Percentiles rank a stretch among this genome's conserved stretches.
Conservation (phyloP, 2,888 invertebrate species). For the Leptopilina drosophilae region DNA sequence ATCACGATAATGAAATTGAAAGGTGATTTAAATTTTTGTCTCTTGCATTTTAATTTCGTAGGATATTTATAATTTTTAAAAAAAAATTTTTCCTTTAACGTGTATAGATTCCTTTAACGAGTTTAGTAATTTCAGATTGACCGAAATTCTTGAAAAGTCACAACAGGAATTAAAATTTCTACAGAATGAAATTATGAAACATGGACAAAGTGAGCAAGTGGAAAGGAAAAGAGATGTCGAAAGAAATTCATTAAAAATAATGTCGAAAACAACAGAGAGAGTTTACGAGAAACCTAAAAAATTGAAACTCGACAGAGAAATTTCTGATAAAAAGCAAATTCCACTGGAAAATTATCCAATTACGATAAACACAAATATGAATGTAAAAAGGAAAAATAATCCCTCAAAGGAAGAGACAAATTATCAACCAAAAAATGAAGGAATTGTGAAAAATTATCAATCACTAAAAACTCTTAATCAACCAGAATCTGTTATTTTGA, state of each 20-base stretch:
- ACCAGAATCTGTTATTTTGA: neutral
- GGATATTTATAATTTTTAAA: no score
- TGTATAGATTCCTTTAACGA: no score
- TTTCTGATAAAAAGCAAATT: neutral
- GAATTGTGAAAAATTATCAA: neutral
- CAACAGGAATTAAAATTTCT: slow-evolving; percentile 43
- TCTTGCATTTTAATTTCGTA: neutral
- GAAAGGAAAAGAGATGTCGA: slow-evolving; percentile 57
- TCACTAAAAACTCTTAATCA: neutral
- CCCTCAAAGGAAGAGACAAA: neutral
- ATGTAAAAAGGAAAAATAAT: neutral
- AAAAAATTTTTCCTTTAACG: no score
- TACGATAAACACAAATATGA: slow-evolving; percentile 32
- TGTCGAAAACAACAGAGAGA: neutral
- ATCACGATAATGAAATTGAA: slow-evolving; percentile 55
- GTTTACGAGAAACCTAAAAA: neutral
- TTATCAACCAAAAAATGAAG: neutral
- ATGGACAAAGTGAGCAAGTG: slow-evolving; percentile 48
- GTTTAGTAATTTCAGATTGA: slow-evolving; percentile 46
- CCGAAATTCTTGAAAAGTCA: slow-evolving; percentile 43
- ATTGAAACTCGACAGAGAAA: neutral
- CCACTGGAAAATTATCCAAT: neutral
- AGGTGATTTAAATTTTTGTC: slow-evolving; percentile 56
- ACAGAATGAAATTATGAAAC: slow-evolving; percentile 46
- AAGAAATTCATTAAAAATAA: neutral